Base-by-base conservation (phyloP, 2,888 invertebrate genomes). In the Esperia sulphurella region DNA sequence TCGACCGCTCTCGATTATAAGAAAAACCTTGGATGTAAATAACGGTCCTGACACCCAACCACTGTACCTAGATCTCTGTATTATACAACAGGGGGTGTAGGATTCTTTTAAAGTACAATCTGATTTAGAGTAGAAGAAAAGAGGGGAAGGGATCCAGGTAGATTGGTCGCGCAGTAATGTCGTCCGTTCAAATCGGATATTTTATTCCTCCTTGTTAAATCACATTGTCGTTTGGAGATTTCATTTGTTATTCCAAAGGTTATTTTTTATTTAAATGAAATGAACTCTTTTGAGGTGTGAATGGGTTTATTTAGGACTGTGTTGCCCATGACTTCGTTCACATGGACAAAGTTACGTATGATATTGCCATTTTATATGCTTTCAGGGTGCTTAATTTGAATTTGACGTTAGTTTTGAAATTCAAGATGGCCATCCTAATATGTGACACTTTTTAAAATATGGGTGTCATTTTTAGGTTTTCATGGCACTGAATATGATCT, bases 121-220 rank as follows among this genome's bases (percentile, higher is more conserved):
- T 9, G 46, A 14, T 31, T 8, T 55, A 51, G 43, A 46, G 35
- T 8, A 46, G 29, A 28, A 46, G 43, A 29, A n/a, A 14, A 49
- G 29, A 49, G 58, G 42, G 59, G 64, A 52, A 47, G 12, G 49
- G 49, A 31, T 52, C 52, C 14, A 44, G 33, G 30, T 61, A 50
- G 29, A 51, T 33, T 71, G 70, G 80, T 50, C 47, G 12, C 33
- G 50, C 50, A 57, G 57, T 69, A 61, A 66, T 73, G 71, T 69
- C 64, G 68, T 62, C 66, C 70, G 61, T 63, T 68, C 68, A 68
- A 75, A 79, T 74, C 78, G 79, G 77, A 84, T 84, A 84, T 84
- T 83, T 81, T 83, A 82, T 81, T 78, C 78, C 57, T 76, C 77
- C 79, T 83, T 80, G 82, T 83, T 83, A 83, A 80, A 81, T 71